These are phyloP conservation scores for Amblyjoppa proteus DNA, from an alignment of 2,888 invertebrate species.

Conservation along the genomic window DNA sequence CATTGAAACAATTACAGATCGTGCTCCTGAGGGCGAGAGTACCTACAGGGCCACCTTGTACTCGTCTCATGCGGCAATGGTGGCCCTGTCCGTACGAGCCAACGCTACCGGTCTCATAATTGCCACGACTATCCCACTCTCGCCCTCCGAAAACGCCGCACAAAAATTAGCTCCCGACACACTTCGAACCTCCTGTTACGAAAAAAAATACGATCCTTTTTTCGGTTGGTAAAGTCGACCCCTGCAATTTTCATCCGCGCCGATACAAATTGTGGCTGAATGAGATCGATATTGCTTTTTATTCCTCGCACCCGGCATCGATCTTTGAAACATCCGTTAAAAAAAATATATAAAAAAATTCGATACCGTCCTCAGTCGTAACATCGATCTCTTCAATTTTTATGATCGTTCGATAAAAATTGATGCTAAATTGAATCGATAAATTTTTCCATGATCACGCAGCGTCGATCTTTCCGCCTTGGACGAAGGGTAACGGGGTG, in stretches of 20 bases:
- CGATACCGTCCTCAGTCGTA: slow-evolving; percentile 49
- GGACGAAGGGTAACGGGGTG: background rate
- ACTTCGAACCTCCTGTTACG: background rate
- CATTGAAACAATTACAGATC: slow-evolving; percentile 80
- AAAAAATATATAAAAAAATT: slow-evolving; percentile 24
- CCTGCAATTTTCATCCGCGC: background rate
- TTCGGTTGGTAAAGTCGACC: too few species aligned
- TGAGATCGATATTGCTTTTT: background rate
- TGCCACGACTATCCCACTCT: slow-evolving; percentile 66
- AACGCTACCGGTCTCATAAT: slow-evolving; percentile 79
- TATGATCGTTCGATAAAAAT: slow-evolving; percentile 54
- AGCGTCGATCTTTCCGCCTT: background rate
- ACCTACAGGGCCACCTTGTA: slow-evolving; percentile 46
- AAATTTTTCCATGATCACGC: slow-evolving; percentile 61
- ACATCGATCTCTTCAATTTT: slow-evolving; percentile 56
- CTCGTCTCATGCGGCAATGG: slow-evolving; percentile 57
- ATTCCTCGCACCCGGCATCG: background rate
- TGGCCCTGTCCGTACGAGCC: slow-evolving; percentile 62
- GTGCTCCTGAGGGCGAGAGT: slow-evolving; percentile 54
- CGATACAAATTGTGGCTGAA: slow-evolving; percentile 1
- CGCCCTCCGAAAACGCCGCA: slow-evolving; percentile 9
- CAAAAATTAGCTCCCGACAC: slow-evolving; percentile 52
- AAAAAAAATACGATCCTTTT: background rate
- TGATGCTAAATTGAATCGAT: slow-evolving; percentile 64
- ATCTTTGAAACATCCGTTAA: background rate